Conservation (phyloP, 2,113 vertebrate genomes). For the Butorides virescens region DNA sequence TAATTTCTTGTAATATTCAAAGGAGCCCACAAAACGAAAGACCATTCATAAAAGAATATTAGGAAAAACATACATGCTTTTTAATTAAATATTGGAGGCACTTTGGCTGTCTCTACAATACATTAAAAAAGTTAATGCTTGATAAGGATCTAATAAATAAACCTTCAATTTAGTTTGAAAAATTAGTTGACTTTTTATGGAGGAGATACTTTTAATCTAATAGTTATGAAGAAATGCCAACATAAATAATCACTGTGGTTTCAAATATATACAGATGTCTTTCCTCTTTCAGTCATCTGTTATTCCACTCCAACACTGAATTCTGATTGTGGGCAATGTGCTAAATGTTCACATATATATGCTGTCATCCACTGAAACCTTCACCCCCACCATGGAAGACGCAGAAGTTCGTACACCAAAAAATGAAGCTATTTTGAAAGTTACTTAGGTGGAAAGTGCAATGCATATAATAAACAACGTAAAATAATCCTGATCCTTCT, state of each 20-base stretch:
- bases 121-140: not conserved
- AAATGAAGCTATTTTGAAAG: not conserved
- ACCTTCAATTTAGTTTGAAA: not conserved
- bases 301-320: not conserved
- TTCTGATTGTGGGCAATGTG: conserved; percentile 4
- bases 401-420: not conserved
- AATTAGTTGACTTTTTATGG: not conserved
- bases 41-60: not conserved
- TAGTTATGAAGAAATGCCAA: not conserved
- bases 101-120: not conserved
- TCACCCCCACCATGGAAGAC: not conserved
- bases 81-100: not conserved
- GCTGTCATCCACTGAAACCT: not conserved
- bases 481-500: not conserved
- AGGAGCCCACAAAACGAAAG: not conserved
- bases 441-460: not conserved
- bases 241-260: conserved; percentile 4
- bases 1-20: not conserved
- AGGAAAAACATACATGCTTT: not conserved
- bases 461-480: not conserved
- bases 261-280: conserved; percentile 28
- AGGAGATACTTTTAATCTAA: not conserved
- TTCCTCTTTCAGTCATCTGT: conserved; percentile 6
- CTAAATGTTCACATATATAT: conserved; percentile 11
- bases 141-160: conserved; percentile 12